These are phyloP conservation scores for Pangasius sanitwongsei DNA, from an alignment of 2,797 vertebrate species.

Conservation along the genomic window DNA sequence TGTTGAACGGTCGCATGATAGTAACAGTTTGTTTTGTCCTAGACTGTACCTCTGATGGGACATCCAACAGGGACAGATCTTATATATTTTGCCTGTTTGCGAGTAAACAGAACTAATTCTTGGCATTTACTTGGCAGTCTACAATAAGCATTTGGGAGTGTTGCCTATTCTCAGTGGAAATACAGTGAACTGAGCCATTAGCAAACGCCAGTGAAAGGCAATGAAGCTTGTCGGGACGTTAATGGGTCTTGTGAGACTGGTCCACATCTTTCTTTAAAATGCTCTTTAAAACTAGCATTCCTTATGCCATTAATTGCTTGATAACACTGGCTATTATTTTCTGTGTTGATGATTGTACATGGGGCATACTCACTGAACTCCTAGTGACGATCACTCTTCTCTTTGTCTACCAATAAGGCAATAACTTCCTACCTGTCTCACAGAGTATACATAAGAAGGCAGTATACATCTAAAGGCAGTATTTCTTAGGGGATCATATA, in stretches of 20 bases:
- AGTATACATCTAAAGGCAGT: slow-evolving; percentile 10
- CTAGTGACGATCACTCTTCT: slow-evolving; percentile 13
- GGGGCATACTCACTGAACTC: slow-evolving; percentile 19
- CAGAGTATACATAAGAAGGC: neutral
- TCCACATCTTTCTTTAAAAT: slow-evolving; percentile 21
- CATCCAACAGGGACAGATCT: neutral
- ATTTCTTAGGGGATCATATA: slow-evolving; percentile 12
- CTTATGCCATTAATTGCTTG: slow-evolving; percentile 12
- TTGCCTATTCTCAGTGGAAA: slow-evolving; percentile 21
- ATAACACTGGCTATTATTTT: neutral
- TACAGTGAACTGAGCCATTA: slow-evolving; percentile 40
- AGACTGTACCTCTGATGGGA: neutral
- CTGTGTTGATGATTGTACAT: slow-evolving; percentile 18
- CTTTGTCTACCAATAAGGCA: slow-evolving; percentile 10
- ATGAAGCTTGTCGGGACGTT: slow-evolving; percentile 38
- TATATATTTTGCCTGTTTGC: slow-evolving; percentile 18
- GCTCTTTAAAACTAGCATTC: slow-evolving; percentile 17
- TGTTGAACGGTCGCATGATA: neutral
- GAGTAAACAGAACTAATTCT: slow-evolving; percentile 19
- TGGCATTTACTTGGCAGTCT: slow-evolving; percentile 20
- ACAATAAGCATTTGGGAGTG: slow-evolving; percentile 2
- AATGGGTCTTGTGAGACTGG: slow-evolving; percentile 38
- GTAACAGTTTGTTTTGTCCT: neutral
- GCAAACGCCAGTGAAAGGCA: slow-evolving; percentile 35
- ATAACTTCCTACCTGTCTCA: slow-evolving; percentile 23